Base-by-base conservation (phyloP, 2,888 invertebrate species). In the Choreutis nemorana region DNA sequence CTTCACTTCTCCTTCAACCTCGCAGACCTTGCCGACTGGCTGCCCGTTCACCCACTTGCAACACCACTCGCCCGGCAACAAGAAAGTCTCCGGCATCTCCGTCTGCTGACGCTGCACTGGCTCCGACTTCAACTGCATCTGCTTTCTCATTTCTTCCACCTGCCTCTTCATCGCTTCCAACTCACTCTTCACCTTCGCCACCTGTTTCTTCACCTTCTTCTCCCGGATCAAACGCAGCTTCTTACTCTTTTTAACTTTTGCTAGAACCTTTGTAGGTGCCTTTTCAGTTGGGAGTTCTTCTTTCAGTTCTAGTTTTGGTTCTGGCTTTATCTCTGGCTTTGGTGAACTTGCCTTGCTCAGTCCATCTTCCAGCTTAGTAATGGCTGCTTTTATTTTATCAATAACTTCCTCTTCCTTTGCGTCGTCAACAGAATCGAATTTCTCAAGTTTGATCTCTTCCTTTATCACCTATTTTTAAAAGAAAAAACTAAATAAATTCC, bases 31-130 rank as follows among this genome's bases (percentile, higher is more conserved):
- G 0, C 88, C 88, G 23, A 86, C 81, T 0, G 88, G 88, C 48
- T 83, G 83, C 16, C 87, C 87, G 40, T 87, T 84, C n/a, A 84
- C 72, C 87, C 88, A 89, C 39, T 80, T 83, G 43, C 81, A 86
- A 37, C 83, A 82, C 85, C 85, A 85, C 52, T 85, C 84, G 1
- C 81, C 82, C n/a, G 71, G 64, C 43, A 62, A 29, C 30, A 73
- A 41, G 37, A 54, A 59, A 20, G 53, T 60, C 36, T 63, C 66
- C 3, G 64, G 58, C 52, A 68, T 45, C 38, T 50, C 52, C 7
- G 36, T 26, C 22, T 32, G 36, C 33, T 42, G 37, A 9, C 33
- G 36, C 2, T 37, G 28, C 29, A 61, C 23, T 18, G 55, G 52
- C 27, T 54, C 57, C 3, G 55, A 52, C 42, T 60, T 62, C 34